Evolutionary conservation across 2,113 vertebrate species (phyloP), one percentile per base, ranked within the genome.

Genomic region (Sprattus sprattus): DNA sequence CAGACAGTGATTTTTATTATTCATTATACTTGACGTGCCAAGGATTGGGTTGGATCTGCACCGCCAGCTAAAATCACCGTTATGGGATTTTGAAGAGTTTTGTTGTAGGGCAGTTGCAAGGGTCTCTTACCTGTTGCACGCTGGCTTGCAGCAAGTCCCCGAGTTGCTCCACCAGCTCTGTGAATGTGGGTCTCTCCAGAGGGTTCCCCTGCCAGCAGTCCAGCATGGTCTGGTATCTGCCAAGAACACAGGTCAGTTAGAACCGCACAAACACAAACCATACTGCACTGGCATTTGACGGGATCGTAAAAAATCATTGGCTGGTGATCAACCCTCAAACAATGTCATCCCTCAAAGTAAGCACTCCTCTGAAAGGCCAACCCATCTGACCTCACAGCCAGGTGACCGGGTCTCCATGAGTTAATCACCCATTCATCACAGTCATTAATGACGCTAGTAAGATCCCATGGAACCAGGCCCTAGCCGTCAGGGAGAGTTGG

Each of bases 61-160:
- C 64, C n/a, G 10, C 32, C 4, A 13, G 64, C 64, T 32, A 28
- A 71, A 71, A 71, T 71, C 64, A 13, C 25, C 28, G n/a, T 11
- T 67, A 71, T 32, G 25, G 25, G 64, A 25, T 71, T 71, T 71
- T 28, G 64, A 71, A 71, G 9, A 71, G 64, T 2, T 1, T 0
- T 13, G 25, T 71, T 71, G 9, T 10, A 1, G n/a, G n/a, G 7
- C n/a, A 10, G 64, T 13, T 78, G 71, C 13, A 16, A 39, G 44
- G 28, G 0, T 67, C 0, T 57, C 84, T 46, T 93, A 98, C 97
- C 96, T 98, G 97, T 91, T 99, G 96, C n/a, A 98, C 97, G 0
- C 96, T 99, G 83, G 97, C 97, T 92, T 98, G 97, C 0, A 98
- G 96, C n/a, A 99, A 93, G 84, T 99, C 97, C 91, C 97, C 97